phyloP scores from a whole-genome alignment of 2,888 invertebrate species.

The Scrobipalpa atriplicella region DNA sequence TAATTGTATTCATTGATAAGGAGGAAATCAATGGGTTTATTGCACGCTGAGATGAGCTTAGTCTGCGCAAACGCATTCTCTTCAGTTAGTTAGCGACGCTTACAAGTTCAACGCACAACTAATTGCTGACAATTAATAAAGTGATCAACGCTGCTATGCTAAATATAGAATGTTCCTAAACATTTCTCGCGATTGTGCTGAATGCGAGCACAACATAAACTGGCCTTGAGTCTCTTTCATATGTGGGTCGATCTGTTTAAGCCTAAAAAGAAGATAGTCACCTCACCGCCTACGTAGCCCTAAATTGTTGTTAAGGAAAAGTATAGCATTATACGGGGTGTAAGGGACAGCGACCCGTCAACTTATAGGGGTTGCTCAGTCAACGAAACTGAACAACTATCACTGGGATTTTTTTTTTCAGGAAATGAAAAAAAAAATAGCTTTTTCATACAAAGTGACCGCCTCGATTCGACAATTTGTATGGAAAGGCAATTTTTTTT shows the following conservation, averaged over 20 bases:
- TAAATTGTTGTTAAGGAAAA: background rate
- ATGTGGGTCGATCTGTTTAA: constrained; percentile 27
- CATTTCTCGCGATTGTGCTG: constrained; percentile 33
- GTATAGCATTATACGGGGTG: too few species aligned
- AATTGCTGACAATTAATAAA: constrained; percentile 78
- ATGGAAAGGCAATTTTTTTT: too few species aligned
- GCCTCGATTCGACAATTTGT: too few species aligned
- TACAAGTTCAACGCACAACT: constrained; percentile 78
- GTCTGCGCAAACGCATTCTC: constrained; percentile 33
- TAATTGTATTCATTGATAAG: constrained; percentile 46
- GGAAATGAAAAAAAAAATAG: too few species aligned
- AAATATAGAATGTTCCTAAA: constrained; percentile 64
- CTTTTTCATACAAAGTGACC: too few species aligned
- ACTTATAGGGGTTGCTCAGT: too few species aligned
- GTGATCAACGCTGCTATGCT: constrained; percentile 70
- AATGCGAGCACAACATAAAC: constrained; percentile 9
- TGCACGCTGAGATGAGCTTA: constrained; percentile 44
- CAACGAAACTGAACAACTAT: too few species aligned
- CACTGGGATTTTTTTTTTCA: too few species aligned
- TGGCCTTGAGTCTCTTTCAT: constrained; percentile 35
- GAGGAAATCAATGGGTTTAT: constrained; percentile 47
- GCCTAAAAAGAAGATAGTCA: background rate
- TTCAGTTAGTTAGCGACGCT: constrained; percentile 58
- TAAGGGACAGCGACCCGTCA: too few species aligned
- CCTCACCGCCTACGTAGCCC: background rate